These are phyloP conservation scores for Drosophila nigromelanica DNA, from an alignment of 1,140 invertebrate genomes.

Conservation along the genomic window DNA sequence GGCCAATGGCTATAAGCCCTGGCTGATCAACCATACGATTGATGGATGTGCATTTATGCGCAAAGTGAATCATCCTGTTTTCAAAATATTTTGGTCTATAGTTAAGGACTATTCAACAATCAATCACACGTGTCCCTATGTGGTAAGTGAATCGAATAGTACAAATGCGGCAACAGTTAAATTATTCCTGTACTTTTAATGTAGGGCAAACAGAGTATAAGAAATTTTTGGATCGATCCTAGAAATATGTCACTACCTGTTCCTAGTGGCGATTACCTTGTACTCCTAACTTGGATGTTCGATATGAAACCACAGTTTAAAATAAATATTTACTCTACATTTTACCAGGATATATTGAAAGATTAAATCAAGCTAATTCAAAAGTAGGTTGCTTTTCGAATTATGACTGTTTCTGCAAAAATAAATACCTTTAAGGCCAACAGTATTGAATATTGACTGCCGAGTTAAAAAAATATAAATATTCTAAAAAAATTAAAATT, in stretches of 20 bases:
- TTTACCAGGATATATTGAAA: neutral
- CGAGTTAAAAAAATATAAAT: too few species aligned
- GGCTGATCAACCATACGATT: slow-evolving; percentile 10
- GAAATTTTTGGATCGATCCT: slow-evolving; percentile 4
- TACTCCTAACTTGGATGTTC: slow-evolving; percentile 17
- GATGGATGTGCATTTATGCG: slow-evolving; percentile 27
- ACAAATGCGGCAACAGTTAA: neutral
- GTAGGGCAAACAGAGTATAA: slow-evolving; percentile 14
- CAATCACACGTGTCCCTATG: slow-evolving; percentile 40
- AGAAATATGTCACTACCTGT: neutral
- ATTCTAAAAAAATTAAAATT: too few species aligned
- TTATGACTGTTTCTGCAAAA: too few species aligned
- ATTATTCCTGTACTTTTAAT: neutral
- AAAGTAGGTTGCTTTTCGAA: too few species aligned
- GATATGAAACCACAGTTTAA: neutral
- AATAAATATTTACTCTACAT: slow-evolving; percentile 12
- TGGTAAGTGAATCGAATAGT: slow-evolving; percentile 1
- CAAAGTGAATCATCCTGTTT: neutral
- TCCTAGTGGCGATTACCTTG: slow-evolving; percentile 7
- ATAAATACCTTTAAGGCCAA: too few species aligned
- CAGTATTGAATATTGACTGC: too few species aligned
- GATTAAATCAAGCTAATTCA: too few species aligned
- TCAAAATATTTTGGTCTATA: slow-evolving; percentile 8
- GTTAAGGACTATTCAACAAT: slow-evolving; percentile 10
- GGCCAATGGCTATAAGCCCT: slow-evolving; percentile 27